phyloP scores from a whole-genome alignment of 2,797 vertebrate genomes.

The Tenualosa thibaudeaui region DNA sequence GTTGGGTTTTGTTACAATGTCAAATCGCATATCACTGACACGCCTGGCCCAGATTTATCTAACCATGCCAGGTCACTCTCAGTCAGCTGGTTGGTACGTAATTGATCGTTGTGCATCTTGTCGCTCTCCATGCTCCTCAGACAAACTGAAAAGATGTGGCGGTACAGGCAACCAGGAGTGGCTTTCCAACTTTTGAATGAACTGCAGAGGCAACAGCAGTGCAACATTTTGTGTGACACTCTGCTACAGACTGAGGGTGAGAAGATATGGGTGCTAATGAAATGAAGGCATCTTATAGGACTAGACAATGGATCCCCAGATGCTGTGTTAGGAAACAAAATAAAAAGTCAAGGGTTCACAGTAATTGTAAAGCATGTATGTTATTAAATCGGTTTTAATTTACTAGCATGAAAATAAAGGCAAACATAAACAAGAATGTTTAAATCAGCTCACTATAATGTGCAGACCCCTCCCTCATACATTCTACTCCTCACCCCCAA shows the following conservation, averaged over 20 bases:
- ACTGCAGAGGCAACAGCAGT: constrained; percentile 73
- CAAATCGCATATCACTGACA: neutral
- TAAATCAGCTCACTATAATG: neutral
- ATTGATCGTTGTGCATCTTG: neutral
- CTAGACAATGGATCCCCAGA: neutral
- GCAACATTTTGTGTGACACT: constrained; percentile 69
- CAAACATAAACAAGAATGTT: neutral
- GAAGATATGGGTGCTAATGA: constrained; percentile 2
- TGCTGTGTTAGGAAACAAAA: neutral
- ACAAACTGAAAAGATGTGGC: constrained; percentile 60
- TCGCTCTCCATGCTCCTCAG: neutral
- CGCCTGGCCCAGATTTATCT: neutral
- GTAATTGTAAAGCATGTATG: neutral
- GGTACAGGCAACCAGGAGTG: constrained; percentile 59
- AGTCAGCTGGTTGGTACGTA: neutral
- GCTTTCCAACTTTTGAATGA: constrained; percentile 62
- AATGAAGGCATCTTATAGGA: neutral
- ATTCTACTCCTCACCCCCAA: neutral
- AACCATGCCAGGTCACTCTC: neutral
- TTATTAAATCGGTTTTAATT: neutral
- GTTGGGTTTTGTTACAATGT: neutral
- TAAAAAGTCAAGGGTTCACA: neutral
- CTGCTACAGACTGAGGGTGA: constrained; percentile 73
- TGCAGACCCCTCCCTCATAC: neutral
- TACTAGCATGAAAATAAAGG: neutral